Evolutionary conservation across 2,113 vertebrate genomes (phyloP).

Genomic region (Bufo gargarizans): DNA sequence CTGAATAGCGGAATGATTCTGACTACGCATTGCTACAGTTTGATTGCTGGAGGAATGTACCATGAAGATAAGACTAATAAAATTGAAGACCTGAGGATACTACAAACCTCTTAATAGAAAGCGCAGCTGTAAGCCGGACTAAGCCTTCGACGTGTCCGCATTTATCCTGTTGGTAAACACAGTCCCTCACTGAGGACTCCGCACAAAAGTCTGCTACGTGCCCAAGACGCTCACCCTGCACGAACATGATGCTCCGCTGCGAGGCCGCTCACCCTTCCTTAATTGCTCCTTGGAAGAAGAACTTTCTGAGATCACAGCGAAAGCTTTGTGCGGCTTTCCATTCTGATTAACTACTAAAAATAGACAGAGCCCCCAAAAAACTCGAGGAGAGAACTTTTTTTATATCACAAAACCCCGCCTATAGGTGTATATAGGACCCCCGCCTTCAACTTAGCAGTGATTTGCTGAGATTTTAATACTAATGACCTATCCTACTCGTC

Average conservation of each 20-base stretch:
- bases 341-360: background rate
- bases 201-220: slow-evolving; percentile 16
- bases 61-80: slow-evolving; percentile 45
- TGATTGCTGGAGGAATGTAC: slow-evolving; percentile 42
- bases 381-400: too few species aligned
- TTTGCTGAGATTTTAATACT: too few species aligned
- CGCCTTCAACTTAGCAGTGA: too few species aligned
- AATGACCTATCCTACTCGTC: too few species aligned
- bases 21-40: slow-evolving; percentile 3
- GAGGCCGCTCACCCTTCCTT: background rate
- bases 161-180: slow-evolving; percentile 47
- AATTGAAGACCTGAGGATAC: slow-evolving; percentile 30
- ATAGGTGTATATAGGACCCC: too few species aligned
- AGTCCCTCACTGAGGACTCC: slow-evolving; percentile 22
- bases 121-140: slow-evolving; percentile 35
- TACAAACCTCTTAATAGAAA: slow-evolving; percentile 50
- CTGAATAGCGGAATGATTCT: slow-evolving; percentile 5
- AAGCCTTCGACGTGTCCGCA: slow-evolving; percentile 23
- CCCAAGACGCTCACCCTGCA: slow-evolving; percentile 10
- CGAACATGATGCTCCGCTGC: background rate
- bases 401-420: too few species aligned
- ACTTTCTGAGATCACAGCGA: slow-evolving; percentile 19
- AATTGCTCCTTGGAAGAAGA: slow-evolving; percentile 23
- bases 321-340: background rate
- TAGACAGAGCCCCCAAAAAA: too few species aligned